Percentiles rank a stretch among this genome's conserved stretches.
phyloP scores from a whole-genome alignment of 2,888 invertebrate genomes.

The Biston betularia region DNA sequence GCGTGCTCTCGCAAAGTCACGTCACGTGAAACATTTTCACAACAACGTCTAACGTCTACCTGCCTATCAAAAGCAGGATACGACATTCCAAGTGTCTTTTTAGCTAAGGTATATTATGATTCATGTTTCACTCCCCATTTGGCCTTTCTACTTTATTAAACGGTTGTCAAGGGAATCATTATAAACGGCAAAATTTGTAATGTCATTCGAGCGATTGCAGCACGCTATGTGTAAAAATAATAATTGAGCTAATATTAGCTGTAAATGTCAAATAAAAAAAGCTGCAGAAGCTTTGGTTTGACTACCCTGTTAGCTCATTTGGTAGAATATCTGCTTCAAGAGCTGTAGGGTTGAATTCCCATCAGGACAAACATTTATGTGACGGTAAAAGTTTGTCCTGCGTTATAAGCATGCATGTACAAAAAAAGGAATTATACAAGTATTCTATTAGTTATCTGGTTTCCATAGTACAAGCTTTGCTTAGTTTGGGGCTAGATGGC shows the following conservation, averaged over 20 bases:
- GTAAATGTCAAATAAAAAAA: neutral
- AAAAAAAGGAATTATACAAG: too few species aligned
- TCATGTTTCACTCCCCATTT: slow-evolving; percentile 28
- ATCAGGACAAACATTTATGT: too few species aligned
- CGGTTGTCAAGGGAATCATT: slow-evolving; percentile 18
- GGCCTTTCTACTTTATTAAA: slow-evolving; percentile 28
- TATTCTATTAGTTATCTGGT: too few species aligned
- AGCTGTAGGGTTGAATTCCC: too few species aligned
- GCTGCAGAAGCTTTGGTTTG: too few species aligned
- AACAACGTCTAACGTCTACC: slow-evolving; percentile 2
- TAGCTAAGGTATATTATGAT: slow-evolving; percentile 15
- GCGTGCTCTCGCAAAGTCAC: slow-evolving; percentile 17
- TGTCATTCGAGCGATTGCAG: slow-evolving; percentile 18
- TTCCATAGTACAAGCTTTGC: too few species aligned
- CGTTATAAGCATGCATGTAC: too few species aligned
- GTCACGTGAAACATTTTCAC: slow-evolving; percentile 11
- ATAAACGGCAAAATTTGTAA: slow-evolving; percentile 18
- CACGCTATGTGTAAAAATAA: slow-evolving; percentile 5
- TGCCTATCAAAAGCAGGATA: neutral
- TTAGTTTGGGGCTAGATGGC: too few species aligned
- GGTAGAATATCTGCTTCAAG: too few species aligned
- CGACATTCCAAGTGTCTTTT: slow-evolving; percentile 15
- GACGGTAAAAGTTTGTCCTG: too few species aligned
- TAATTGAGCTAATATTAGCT: slow-evolving; percentile 9
- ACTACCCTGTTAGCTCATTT: too few species aligned